Percentiles rank a stretch among this genome's conserved stretches.
phyloP scores from a whole-genome alignment of 2,888 invertebrate genomes.

The Synanthedon formicaeformis region DNA sequence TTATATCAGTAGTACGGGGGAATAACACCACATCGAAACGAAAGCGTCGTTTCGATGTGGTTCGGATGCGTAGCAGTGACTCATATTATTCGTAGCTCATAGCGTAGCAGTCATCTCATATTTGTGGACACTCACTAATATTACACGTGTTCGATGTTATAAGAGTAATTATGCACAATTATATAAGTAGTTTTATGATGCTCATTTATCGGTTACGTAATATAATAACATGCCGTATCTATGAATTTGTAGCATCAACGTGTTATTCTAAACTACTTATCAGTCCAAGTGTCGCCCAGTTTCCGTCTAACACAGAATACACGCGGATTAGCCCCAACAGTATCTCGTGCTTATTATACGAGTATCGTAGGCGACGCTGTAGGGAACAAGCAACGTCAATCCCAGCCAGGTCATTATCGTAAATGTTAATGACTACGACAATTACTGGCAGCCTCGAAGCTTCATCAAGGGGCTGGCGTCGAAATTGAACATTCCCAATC shows the following conservation, averaged over 20 bases:
- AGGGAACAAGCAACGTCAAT: conserved; percentile 43
- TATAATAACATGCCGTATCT: conserved; percentile 14
- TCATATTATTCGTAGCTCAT: too few relatives aligned
- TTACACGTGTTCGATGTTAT: too few relatives aligned
- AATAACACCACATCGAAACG: too few relatives aligned
- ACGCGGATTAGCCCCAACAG: conserved; percentile 24
- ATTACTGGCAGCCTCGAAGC: conserved; percentile 49
- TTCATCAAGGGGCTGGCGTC: conserved; percentile 37
- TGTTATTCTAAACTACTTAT: conserved; percentile 1
- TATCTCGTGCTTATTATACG: conserved; percentile 31
- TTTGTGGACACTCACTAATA: too few relatives aligned
- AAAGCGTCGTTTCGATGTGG: too few relatives aligned
- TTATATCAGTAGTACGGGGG: too few relatives aligned
- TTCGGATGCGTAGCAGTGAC: too few relatives aligned
- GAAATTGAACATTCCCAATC: conserved; percentile 57
- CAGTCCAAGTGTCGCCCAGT: conserved; percentile 5
- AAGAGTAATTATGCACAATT: too few relatives aligned
- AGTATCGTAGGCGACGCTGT: conserved; percentile 35
- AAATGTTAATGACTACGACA: conserved; percentile 65
- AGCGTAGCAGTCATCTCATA: too few relatives aligned
- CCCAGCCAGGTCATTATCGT: conserved; percentile 53
- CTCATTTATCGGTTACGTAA: conserved; percentile 2
- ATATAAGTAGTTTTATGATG: too few relatives aligned
- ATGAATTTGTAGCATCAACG: too few relatives aligned
- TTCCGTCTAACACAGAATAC: conserved; percentile 1